Evolutionary conservation across 2,113 vertebrate species (phyloP).

Genomic region (Gymnorhina tibicen): DNA sequence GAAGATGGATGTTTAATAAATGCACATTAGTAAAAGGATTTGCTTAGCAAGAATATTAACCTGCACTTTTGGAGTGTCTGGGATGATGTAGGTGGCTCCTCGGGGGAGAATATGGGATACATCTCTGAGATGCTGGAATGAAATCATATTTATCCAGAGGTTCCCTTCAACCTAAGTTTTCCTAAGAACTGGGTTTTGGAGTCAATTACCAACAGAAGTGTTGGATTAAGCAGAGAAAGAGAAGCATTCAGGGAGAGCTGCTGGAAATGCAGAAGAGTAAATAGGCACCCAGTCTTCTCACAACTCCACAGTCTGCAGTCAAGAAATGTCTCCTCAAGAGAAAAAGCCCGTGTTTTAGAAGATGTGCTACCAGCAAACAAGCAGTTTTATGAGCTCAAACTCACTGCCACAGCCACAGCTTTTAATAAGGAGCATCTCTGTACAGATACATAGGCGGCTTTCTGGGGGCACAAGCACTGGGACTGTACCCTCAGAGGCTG

Average conservation of each 20-base stretch:
- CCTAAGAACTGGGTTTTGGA: not conserved
- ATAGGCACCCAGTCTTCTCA: not conserved
- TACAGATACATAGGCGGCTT: not conserved
- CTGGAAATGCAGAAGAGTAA: not conserved
- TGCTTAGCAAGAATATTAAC: not conserved
- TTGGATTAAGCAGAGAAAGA: not conserved
- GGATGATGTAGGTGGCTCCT: not conserved
- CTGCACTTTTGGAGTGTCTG: not conserved
- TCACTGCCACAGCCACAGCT: not conserved
- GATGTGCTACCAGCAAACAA: not conserved
- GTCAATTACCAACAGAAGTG: not conserved
- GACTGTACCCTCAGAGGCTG: not conserved
- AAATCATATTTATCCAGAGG: not conserved
- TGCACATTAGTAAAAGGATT: not conserved
- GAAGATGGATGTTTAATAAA: not conserved
- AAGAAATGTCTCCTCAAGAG: not conserved
- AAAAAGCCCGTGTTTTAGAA: not conserved
- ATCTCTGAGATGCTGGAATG: not conserved
- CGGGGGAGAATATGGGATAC: not conserved
- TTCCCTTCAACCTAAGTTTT: not conserved
- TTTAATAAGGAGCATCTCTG: not conserved
- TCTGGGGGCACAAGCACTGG: not conserved
- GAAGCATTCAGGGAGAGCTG: not conserved
- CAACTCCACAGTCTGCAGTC: not conserved
- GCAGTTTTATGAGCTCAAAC: not conserved